Conservation (phyloP, 2,797 vertebrate genomes). For the Pangasius mekongensis region DNA sequence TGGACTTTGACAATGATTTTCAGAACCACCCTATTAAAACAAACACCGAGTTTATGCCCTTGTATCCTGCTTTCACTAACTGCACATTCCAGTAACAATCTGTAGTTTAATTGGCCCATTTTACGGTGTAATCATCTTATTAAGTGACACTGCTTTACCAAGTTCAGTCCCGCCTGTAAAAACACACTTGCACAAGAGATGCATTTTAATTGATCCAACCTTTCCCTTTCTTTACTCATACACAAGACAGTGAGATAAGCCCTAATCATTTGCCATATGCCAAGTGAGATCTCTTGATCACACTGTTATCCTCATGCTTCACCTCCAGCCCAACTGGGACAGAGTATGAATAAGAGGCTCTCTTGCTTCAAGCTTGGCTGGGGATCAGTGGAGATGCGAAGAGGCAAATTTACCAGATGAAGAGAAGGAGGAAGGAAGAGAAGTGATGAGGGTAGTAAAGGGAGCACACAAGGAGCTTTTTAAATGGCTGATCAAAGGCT, state of each 20-base stretch:
- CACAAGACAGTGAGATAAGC: conserved; percentile 4
- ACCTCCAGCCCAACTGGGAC: conserved; percentile 18
- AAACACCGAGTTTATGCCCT: background rate
- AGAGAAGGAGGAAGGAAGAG: conserved; percentile 32
- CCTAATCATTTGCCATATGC: conserved; percentile 28
- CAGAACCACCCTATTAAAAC: background rate
- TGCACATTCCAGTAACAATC: background rate
- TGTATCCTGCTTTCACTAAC: background rate
- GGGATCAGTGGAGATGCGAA: conserved; percentile 41
- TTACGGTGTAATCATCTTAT: conserved; percentile 42
- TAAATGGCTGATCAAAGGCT: conserved; percentile 49
- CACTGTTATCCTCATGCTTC: background rate
- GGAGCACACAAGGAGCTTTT: conserved; percentile 29
- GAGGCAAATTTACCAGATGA: conserved; percentile 44
- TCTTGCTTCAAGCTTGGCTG: conserved; percentile 33
- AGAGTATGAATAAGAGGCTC: conserved; percentile 38
- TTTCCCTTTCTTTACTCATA: conserved; percentile 23
- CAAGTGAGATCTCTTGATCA: conserved; percentile 22
- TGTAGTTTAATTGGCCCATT: conserved; percentile 2
- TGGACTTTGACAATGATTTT: background rate
- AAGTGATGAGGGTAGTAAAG: conserved; percentile 12
- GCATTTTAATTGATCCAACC: background rate
- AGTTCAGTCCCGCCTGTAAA: background rate
- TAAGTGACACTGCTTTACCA: conserved; percentile 17
- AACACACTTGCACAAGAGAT: background rate